phyloP scores from a whole-genome alignment of 2,888 invertebrate species.

The Euphydryas editha region DNA sequence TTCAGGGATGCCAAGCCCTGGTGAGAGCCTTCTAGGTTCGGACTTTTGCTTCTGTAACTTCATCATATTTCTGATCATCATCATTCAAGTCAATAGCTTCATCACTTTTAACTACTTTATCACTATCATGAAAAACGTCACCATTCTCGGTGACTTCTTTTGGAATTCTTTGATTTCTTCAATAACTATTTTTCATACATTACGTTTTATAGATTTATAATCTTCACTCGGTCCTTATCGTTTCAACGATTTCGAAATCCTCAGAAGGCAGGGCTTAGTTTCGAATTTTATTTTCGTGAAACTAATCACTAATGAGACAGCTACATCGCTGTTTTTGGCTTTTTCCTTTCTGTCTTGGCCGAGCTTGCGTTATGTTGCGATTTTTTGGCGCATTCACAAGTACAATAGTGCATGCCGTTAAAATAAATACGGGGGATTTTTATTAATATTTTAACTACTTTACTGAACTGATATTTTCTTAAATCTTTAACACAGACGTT shows the following conservation, averaged over 20 bases:
- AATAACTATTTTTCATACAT: conserved; percentile 47
- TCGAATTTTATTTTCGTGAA: conserved; percentile 57
- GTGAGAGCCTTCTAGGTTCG: conserved; percentile 84
- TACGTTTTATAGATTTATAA: conserved; percentile 44
- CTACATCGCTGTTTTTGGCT: conserved; percentile 74
- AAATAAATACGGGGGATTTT: conserved; percentile 31
- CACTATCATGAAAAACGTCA: conserved; percentile 43
- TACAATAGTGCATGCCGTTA: conserved; percentile 69
- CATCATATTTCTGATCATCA: conserved; percentile 61
- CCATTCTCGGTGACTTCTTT: conserved; percentile 42
- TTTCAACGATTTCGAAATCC: conserved; percentile 64
- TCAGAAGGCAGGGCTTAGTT: conserved; percentile 78
- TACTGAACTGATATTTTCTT: conserved; percentile 33
- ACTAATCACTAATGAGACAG: conserved; percentile 47
- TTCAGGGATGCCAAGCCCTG: conserved; percentile 84
- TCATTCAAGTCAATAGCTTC: conserved; percentile 49
- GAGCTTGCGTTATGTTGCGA: conserved; percentile 75
- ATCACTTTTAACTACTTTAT: conserved; percentile 43
- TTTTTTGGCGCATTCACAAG: conserved; percentile 51
- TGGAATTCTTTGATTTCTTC: conserved; percentile 44
- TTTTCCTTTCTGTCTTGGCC: conserved; percentile 75
- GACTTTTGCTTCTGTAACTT: conserved; percentile 78
- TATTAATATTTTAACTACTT: conserved; percentile 37
- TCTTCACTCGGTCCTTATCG: conserved; percentile 47
- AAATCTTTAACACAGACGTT: conserved; percentile 17